Percentiles rank a stretch among this genome's conserved stretches.
phyloP scores from a whole-genome alignment of 2,113 vertebrate species.

The Dendropsophus ebraccatus region DNA sequence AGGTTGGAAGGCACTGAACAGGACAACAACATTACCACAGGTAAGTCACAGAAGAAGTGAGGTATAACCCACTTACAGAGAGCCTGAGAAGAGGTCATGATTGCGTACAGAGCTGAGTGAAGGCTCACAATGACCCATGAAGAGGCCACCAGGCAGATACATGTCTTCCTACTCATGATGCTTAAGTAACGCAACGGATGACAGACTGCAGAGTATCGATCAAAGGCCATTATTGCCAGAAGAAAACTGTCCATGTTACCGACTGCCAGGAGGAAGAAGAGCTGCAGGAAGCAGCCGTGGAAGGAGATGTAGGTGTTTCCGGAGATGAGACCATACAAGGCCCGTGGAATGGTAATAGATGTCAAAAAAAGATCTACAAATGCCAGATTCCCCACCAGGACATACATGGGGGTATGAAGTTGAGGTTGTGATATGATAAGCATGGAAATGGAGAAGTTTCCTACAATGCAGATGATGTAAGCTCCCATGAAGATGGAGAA shows the following conservation, averaged over 20 bases:
- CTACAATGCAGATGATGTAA: slow-evolving; percentile 38
- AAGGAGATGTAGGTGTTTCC: slow-evolving; percentile 38
- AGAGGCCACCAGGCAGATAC: neutral
- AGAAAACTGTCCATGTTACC: slow-evolving; percentile 55
- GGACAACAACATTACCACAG: neutral
- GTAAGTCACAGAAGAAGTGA: slow-evolving; percentile 42
- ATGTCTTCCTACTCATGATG: neutral
- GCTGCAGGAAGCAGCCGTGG: slow-evolving; percentile 55
- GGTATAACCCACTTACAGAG: neutral
- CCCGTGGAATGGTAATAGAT: slow-evolving; percentile 36
- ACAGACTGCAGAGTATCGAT: slow-evolving; percentile 60
- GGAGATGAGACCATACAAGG: slow-evolving; percentile 32
- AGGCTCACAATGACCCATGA: neutral
- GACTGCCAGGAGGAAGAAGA: slow-evolving; percentile 53
- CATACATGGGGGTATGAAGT: slow-evolving; percentile 54
- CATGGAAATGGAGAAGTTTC: slow-evolving; percentile 33
- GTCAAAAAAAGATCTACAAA: slow-evolving; percentile 46
- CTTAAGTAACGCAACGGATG: slow-evolving; percentile 48
- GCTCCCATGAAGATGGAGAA: slow-evolving; percentile 20
- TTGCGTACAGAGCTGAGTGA: neutral
- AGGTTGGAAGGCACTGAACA: neutral
- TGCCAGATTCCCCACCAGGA: slow-evolving; percentile 52
- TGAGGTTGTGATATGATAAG: neutral
- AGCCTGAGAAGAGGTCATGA: neutral
- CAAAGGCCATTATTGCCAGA: slow-evolving; percentile 60